These are phyloP conservation scores for Sipunculus nudus DNA, from an alignment of 2,888 invertebrate genomes.

Conservation along the genomic window DNA sequence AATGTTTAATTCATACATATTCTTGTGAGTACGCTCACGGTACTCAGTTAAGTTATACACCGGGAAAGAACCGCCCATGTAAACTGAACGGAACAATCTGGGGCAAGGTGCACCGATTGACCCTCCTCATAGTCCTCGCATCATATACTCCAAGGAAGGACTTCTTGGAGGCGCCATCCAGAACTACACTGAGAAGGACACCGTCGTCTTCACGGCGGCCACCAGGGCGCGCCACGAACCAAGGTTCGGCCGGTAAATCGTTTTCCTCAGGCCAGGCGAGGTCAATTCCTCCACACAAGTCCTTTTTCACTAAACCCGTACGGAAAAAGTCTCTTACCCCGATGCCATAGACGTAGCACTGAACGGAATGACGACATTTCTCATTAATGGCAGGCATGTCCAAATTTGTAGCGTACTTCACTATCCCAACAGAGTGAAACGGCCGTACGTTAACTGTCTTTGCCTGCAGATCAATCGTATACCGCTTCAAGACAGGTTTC, in stretches of 20 bases:
- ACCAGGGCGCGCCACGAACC: conserved; percentile 51
- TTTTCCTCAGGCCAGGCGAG: conserved; percentile 42
- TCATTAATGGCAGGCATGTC: conserved; percentile 61
- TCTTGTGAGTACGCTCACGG: too few relatives aligned
- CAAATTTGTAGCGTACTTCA: conserved; percentile 41
- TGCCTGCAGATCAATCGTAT: conserved; percentile 42
- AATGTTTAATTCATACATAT: too few relatives aligned
- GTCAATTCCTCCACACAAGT: conserved; percentile 48
- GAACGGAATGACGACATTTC: conserved; percentile 44
- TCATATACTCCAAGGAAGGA: conserved; percentile 54
- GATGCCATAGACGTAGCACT: conserved; percentile 58
- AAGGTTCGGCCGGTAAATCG: conserved; percentile 55
- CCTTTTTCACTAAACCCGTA: conserved; percentile 56
- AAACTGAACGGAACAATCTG: conserved; percentile 55
- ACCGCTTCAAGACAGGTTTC: conserved; percentile 47
- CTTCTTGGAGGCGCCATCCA: conserved; percentile 45
- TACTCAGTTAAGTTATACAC: conserved; percentile 23
- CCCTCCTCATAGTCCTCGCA: conserved; percentile 47
- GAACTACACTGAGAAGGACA: conserved; percentile 49
- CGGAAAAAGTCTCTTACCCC: conserved; percentile 49
- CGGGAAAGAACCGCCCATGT: conserved; percentile 55
- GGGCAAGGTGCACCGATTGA: conserved; percentile 50
- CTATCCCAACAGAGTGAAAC: neutral
- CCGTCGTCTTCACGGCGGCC: conserved; percentile 57
- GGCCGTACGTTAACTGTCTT: conserved; percentile 17